phyloP scores from a whole-genome alignment of 2,888 invertebrate genomes.

The Agapetus fuscipes region DNA sequence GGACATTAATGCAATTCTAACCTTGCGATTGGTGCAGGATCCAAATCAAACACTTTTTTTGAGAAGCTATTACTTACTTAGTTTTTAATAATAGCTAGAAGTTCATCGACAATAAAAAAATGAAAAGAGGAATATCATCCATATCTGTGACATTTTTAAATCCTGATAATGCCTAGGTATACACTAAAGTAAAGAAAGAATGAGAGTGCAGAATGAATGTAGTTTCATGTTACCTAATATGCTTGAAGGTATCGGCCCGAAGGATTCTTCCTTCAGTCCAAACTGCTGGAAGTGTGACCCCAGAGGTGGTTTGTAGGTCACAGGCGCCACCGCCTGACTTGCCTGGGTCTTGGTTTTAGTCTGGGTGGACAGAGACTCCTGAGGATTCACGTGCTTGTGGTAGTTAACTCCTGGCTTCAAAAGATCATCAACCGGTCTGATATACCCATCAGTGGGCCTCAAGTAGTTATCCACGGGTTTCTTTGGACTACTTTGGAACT shows the following conservation, averaged over 20 bases:
- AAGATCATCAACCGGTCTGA: conserved; percentile 1
- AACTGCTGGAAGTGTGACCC: conserved; percentile 30
- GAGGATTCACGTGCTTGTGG: conserved; percentile 33
- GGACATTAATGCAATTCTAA: no score
- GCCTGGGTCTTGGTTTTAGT: conserved; percentile 26
- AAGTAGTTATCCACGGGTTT: conserved; percentile 33
- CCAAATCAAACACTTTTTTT: no score
- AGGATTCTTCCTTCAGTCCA: conserved; percentile 31
- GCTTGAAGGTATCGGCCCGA: conserved; percentile 32
- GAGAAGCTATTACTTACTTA: no score
- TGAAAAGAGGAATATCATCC: no score
- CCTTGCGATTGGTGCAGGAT: no score
- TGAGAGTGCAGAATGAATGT: not conserved
- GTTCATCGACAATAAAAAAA: no score
- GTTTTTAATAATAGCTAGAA: no score
- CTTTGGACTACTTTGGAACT: conserved; percentile 21
- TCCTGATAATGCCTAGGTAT: no score
- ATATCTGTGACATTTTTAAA: no score
- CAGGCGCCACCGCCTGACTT: conserved; percentile 23
- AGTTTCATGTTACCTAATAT: conserved; percentile 33
- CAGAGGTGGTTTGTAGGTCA: conserved; percentile 20
- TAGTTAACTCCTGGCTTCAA: conserved; percentile 31
- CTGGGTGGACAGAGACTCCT: conserved; percentile 15
- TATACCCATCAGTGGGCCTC: conserved; percentile 22
- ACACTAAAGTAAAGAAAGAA: no score